A percentile compares a stretch with the other conserved stretches of the same genome.
These are phyloP conservation scores for Bruchidius siliquastri DNA, from an alignment of 2,888 invertebrate genomes.

Conservation along the genomic window DNA sequence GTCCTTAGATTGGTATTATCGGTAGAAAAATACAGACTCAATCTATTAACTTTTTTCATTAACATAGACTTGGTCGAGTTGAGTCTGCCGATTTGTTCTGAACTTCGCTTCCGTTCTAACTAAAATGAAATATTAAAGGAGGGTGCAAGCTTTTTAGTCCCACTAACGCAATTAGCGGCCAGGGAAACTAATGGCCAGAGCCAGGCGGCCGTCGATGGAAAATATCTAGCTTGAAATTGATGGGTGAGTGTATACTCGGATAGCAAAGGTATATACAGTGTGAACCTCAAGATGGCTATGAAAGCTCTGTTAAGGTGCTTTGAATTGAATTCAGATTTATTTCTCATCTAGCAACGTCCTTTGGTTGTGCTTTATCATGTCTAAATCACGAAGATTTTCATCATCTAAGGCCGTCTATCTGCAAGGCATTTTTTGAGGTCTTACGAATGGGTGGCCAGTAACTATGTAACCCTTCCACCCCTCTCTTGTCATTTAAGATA, in stretches of 20 bases:
- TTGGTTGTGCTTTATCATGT: too few relatives aligned
- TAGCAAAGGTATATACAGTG: neutral
- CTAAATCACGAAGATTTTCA: too few relatives aligned
- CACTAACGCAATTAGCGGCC: neutral
- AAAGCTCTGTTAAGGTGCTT: too few relatives aligned
- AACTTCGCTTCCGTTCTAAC: neutral
- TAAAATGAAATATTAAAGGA: neutral
- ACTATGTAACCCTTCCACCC: too few relatives aligned
- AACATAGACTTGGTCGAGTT: neutral
- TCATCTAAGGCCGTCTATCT: too few relatives aligned
- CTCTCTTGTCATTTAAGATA: too few relatives aligned
- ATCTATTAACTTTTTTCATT: neutral
- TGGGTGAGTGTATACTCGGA: neutral
- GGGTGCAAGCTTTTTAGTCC: neutral
- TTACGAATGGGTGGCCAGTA: too few relatives aligned
- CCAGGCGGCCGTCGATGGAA: neutral
- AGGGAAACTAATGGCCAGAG: neutral
- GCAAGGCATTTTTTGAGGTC: too few relatives aligned
- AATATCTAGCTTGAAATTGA: neutral
- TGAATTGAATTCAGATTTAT: too few relatives aligned
- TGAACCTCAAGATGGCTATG: too few relatives aligned
- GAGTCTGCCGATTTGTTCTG: neutral
- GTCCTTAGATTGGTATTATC: too few relatives aligned
- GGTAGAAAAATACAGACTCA: neutral
- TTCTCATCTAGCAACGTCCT: too few relatives aligned